A percentile compares a stretch with the other conserved stretches of the same genome.
phyloP scores from a whole-genome alignment of 2,888 invertebrate genomes.

The Tillus elongatus region DNA sequence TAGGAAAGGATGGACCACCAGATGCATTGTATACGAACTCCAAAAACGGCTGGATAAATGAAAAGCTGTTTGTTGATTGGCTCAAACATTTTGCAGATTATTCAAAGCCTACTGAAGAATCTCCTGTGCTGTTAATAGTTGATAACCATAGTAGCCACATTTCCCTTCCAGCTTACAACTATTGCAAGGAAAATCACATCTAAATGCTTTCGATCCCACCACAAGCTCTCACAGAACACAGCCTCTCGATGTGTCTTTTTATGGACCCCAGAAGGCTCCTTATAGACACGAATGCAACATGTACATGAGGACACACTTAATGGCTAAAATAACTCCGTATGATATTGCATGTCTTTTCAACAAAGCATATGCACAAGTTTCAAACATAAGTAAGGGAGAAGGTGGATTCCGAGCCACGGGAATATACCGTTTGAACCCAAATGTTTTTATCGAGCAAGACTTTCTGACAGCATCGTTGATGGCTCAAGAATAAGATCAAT shows the following conservation, averaged over 20 bases:
- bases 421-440: conserved; percentile 20
- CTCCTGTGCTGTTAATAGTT: conserved; percentile 30
- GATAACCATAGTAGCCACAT: too few species aligned
- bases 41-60: too few species aligned
- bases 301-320: conserved; percentile 14
- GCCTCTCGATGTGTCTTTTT: conserved; percentile 19
- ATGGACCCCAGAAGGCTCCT: conserved; percentile 13
- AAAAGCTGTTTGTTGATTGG: conserved; percentile 18
- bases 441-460: conserved; percentile 21
- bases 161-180: conserved; percentile 12
- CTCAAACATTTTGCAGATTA: conserved; percentile 18
- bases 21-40: too few species aligned
- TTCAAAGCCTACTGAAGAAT: conserved; percentile 28
- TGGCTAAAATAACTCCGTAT: too few species aligned
- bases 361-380: conserved; percentile 13
- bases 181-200: conserved; percentile 14
- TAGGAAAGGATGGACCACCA: conserved; percentile 26
- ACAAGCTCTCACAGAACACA: too few species aligned
- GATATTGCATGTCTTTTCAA: conserved; percentile 15
- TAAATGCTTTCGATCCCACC: conserved; percentile 18
- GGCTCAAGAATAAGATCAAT: conserved; percentile 18
- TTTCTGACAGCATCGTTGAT: conserved; percentile 19
- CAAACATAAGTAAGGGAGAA: conserved; percentile 19
- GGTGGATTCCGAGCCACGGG: conserved; percentile 18
- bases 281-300: conserved; percentile 14